Base-by-base conservation (phyloP, 2,888 invertebrate genomes). In the Pomacea canaliculata region DNA sequence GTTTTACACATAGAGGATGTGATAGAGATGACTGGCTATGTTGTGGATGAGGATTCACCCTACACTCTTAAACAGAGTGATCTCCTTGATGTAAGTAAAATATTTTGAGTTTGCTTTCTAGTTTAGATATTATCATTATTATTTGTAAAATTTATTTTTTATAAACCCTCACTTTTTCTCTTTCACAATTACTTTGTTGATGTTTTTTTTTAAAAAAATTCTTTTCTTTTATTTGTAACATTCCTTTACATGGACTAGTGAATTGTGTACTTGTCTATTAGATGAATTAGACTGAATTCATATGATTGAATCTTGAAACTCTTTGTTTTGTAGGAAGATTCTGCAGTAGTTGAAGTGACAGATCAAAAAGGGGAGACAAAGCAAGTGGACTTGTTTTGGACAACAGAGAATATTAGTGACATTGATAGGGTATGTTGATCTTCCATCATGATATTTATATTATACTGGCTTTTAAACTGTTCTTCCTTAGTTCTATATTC, bases 41-140 rank as follows among this genome's bases (percentile, higher is more conserved):
- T 85, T 9, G 76, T 89, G 60, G 89, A 90, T 70, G 86, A 87
- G 49, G 90, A 89, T 75, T 89, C 89, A 8, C 85, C 83, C 0
- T 90, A 88, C 76, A 77, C 85, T 27, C 79, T 87, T 19, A 84
- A 83, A 76, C 81, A 84, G 66, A 85, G 85, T 62, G 79, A 85
- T 71, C 82, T 87, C 68, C 78, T 87, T 8, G 78, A 85, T 82
- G 86, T 83, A 70, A 65, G 68, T 63, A 12, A 19, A 19, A 62
- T 63, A 48, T 51, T 56, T 74, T 66, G 19, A 70, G 56, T 70
- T 8, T 72, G 62, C 71, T 71, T 18, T 48, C 56, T 18, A 70
- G 46, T 12, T 48, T 19, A 1, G 49, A 48, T 19, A 46, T 49
- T 18, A 67, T 16, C 67, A 67, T 1, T 67, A 27, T 23, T 23